phyloP scores from a whole-genome alignment of 2,113 vertebrate species.

The Etia nguti region DNA sequence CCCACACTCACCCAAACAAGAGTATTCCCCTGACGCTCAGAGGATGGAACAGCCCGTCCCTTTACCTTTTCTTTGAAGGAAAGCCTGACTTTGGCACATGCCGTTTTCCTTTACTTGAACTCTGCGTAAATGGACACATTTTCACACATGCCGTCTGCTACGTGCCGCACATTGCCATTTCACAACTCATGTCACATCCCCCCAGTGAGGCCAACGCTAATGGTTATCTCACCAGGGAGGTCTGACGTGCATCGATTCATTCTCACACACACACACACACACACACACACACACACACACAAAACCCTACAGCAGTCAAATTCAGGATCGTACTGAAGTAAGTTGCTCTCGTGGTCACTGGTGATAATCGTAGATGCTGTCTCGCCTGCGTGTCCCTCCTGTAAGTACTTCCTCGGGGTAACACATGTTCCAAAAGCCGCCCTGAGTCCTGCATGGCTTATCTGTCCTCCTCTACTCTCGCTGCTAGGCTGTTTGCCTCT shows the following conservation, averaged over 20 bases:
- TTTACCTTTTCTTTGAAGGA: conserved; percentile 8
- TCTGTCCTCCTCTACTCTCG: conserved; percentile 21
- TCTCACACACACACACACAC: background rate
- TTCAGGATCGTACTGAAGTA: background rate
- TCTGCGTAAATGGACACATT: conserved; percentile 38
- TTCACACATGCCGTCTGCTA: conserved; percentile 39
- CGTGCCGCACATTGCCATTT: background rate
- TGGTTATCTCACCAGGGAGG: conserved; percentile 50
- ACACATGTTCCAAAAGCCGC: conserved; percentile 28
- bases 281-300: background rate
- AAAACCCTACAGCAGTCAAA: background rate
- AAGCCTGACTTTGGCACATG: conserved; percentile 28
- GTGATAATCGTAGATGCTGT: conserved; percentile 10
- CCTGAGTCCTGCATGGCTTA: conserved; percentile 36
- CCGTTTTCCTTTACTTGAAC: conserved; percentile 27
- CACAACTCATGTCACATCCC: conserved; percentile 38
- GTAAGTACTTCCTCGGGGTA: conserved; percentile 39
- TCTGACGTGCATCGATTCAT: conserved; percentile 45
- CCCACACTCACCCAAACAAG: conserved; percentile 13
- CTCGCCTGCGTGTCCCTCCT: conserved; percentile 18
- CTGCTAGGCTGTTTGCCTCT: conserved; percentile 38
- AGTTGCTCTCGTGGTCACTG: conserved; percentile 39
- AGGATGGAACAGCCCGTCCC: background rate
- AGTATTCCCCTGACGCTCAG: background rate
- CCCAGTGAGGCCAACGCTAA: conserved; percentile 35